Evolutionary conservation across 30 jellyfish, hydroid and myxozoan genomes (phyloP).

Genomic region (Turritopsis dohrnii): DNA sequence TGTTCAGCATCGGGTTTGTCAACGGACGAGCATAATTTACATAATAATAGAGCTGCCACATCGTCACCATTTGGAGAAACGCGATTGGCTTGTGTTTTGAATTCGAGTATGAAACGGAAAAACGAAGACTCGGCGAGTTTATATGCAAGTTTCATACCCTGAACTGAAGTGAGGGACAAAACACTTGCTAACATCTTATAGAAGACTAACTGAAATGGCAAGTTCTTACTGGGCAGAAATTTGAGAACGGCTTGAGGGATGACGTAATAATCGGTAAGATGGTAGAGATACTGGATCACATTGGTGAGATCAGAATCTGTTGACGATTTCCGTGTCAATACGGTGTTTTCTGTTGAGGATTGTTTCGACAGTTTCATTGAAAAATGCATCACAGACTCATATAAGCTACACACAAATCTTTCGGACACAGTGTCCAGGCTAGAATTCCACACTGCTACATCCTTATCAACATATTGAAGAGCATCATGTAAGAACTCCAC

Average conservation of each 20-base stretch:
- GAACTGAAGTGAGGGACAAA: conserved; percentile 11
- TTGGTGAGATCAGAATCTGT: neutral
- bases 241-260: conserved; percentile 57
- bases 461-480: conserved; percentile 2
- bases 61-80: neutral
- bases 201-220: conserved; percentile 18
- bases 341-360: neutral
- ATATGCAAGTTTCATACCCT: conserved; percentile 38
- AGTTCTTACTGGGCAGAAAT: conserved; percentile 27
- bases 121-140: conserved; percentile 61
- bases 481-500: neutral
- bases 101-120: conserved; percentile 44
- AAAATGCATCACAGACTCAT: conserved; percentile 1
- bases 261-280: conserved; percentile 30
- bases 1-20: conserved; percentile 24
- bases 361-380: neutral
- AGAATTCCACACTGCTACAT: neutral
- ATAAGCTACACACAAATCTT: neutral
- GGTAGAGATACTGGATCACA: conserved; percentile 8
- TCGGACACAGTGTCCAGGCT: neutral
- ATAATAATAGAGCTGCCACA: conserved; percentile 21
- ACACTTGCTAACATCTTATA: conserved; percentile 41
- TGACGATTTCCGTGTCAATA: neutral
- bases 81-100: conserved; percentile 22
- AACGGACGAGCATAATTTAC: conserved; percentile 27